These are phyloP conservation scores for Alauda arvensis DNA, from an alignment of 2,797 vertebrate genomes.

Conservation along the genomic window DNA sequence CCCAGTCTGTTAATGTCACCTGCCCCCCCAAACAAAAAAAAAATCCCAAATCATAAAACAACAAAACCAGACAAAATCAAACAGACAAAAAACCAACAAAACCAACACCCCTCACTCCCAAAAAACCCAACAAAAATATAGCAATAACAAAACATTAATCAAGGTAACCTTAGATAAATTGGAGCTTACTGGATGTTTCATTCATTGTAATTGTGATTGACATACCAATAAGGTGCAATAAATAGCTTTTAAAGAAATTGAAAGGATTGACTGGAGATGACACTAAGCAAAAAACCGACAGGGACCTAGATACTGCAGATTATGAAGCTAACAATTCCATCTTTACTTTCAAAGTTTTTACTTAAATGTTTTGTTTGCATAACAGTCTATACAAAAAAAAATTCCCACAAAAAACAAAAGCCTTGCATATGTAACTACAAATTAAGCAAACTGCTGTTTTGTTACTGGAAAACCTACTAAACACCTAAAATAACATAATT, in stretches of 20 bases:
- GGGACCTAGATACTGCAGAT: neutral
- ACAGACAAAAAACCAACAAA: rapidly evolving
- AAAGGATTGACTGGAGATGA: neutral
- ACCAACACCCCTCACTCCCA: rapidly evolving
- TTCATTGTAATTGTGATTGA: neutral
- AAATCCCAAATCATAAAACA: neutral
- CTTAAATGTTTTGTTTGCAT: neutral
- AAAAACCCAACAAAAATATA: neutral
- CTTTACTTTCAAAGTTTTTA: neutral
- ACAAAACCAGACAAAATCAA: neutral
- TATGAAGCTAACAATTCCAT: neutral
- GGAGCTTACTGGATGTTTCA: neutral
- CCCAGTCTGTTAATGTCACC: neutral
- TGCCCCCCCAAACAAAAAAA: rapidly evolving
- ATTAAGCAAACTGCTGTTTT: neutral
- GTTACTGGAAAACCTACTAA: neutral
- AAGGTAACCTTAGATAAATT: neutral
- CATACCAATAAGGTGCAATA: neutral
- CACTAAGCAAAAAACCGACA: neutral
- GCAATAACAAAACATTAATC: neutral
- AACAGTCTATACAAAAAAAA: neutral
- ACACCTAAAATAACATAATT: neutral
- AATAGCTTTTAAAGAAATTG: neutral
- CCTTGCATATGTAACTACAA: neutral
- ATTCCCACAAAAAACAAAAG: rapidly evolving